Evolutionary conservation across 1,140 invertebrate species (phyloP).

Genomic region (Lucilia sericata): DNA sequence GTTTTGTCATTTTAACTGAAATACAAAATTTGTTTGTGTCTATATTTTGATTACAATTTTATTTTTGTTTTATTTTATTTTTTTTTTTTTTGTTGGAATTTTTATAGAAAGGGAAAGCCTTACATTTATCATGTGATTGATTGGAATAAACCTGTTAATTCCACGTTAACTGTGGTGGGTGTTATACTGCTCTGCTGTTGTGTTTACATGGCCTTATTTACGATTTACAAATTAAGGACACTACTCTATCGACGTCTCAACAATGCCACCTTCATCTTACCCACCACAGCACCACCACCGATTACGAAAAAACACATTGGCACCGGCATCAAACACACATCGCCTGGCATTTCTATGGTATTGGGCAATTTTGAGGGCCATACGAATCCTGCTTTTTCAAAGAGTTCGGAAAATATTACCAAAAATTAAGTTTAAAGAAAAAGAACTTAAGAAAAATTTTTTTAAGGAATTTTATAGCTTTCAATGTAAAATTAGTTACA

Average conservation of each 20-base stretch:
- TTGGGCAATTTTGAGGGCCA: slow-evolving; percentile 58
- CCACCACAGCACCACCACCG: slow-evolving; percentile 47
- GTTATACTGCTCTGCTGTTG: slow-evolving; percentile 70
- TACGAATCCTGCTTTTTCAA: slow-evolving; percentile 58
- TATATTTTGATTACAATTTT: not conserved
- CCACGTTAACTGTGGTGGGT: slow-evolving; percentile 70
- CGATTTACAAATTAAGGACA: slow-evolving; percentile 60
- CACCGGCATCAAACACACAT: slow-evolving; percentile 61
- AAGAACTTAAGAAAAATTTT: too few relatives aligned
- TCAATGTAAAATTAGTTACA: too few relatives aligned
- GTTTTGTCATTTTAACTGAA: not conserved
- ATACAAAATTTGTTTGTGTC: not conserved
- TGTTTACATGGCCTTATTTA: slow-evolving; percentile 62
- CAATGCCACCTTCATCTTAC: slow-evolving; percentile 52
- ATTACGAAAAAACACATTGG: slow-evolving; percentile 35
- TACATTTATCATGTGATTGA: slow-evolving; percentile 79
- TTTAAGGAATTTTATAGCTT: too few relatives aligned
- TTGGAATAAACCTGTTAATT: slow-evolving; percentile 72
- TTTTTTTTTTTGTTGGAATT: slow-evolving; percentile 15
- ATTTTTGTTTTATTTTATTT: not conserved
- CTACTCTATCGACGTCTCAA: slow-evolving; percentile 53
- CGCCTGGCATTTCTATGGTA: slow-evolving; percentile 64
- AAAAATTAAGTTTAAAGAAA: not conserved
- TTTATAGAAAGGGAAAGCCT: slow-evolving; percentile 72
- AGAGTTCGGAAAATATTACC: slow-evolving; percentile 46